A percentile compares a stretch with the other conserved stretches of the same genome.
Evolutionary conservation across 92 coral and sea anemone species (phyloP).

Genomic region (Desmophyllum pertusum): DNA sequence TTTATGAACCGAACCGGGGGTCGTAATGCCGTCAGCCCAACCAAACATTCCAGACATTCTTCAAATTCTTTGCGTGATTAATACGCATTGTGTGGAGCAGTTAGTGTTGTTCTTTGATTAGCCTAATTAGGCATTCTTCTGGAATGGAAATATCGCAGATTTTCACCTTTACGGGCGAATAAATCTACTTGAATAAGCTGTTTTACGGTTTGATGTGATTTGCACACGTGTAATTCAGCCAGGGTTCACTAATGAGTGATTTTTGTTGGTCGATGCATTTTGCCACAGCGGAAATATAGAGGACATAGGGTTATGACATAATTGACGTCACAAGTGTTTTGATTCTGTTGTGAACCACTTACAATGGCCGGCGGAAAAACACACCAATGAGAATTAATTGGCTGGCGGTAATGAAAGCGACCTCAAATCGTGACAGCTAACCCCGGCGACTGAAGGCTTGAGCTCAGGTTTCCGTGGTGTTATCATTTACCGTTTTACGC

Average conservation of each 20-base stretch:
- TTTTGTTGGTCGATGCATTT: conserved; percentile 13
- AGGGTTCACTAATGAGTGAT: background rate
- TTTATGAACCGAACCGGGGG: background rate
- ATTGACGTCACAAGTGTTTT: conserved; percentile 43
- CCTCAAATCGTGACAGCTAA: conserved; percentile 21
- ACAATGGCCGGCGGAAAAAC: conserved; percentile 25
- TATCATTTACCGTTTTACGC: conserved; percentile 20
- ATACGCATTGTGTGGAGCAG: conserved; percentile 44
- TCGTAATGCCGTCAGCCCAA: background rate
- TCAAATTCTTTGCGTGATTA: conserved; percentile 30
- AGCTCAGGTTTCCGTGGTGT: conserved; percentile 1
- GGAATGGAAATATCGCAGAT: conserved; percentile 17
- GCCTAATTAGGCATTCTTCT: conserved; percentile 22
- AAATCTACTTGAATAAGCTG: conserved; percentile 9
- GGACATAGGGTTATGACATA: conserved; percentile 11
- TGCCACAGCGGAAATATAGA: conserved; percentile 39
- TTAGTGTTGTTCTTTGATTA: conserved; percentile 33
- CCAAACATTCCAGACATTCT: conserved; percentile 57
- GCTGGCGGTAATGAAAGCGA: conserved; percentile 26
- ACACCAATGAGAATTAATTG: conserved; percentile 40
- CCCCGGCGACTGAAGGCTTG: background rate
- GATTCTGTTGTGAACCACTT: conserved; percentile 21
- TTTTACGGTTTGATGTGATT: background rate
- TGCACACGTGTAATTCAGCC: background rate
- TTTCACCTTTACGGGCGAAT: conserved; percentile 22